A percentile compares a stretch with the other conserved stretches of the same genome.
phyloP scores from a whole-genome alignment of 2,797 vertebrate species.

The Falco peregrinus region DNA sequence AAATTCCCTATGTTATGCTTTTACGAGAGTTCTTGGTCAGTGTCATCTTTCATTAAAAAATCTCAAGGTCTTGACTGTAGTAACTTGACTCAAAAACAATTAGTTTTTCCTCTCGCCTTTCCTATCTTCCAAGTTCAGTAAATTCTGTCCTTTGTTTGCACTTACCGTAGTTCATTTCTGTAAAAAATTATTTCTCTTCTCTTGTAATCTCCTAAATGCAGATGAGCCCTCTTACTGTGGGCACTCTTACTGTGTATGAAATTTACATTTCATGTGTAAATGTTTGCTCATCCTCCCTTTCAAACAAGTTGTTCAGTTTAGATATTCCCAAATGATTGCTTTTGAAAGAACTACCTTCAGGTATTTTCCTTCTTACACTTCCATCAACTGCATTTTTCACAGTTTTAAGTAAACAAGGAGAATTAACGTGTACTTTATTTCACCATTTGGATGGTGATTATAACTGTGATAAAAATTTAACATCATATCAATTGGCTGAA shows the following conservation, averaged over 20 bases:
- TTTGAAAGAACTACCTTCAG: background rate
- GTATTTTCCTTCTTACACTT: background rate
- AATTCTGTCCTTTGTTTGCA: background rate
- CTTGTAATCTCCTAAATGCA: background rate
- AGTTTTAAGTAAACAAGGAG: background rate
- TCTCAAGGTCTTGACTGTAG: background rate
- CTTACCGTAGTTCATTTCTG: background rate
- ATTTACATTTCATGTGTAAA: conserved; percentile 18
- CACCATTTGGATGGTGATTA: background rate
- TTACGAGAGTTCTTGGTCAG: background rate
- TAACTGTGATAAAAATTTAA: background rate
- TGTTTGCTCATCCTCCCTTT: conserved; percentile 23
- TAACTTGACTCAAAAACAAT: background rate
- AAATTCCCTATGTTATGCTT: background rate
- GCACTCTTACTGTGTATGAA: background rate
- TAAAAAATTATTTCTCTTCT: background rate
- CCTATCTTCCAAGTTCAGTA: background rate
- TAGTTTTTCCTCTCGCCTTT: background rate
- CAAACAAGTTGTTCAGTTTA: background rate
- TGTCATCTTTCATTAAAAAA: background rate
- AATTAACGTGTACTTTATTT: background rate
- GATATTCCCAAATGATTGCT: background rate
- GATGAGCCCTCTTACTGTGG: background rate
- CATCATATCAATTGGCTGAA: background rate
- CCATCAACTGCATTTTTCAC: background rate